Evolutionary conservation across 2,888 invertebrate species (phyloP).

Genomic region (Morinoia aosen): DNA sequence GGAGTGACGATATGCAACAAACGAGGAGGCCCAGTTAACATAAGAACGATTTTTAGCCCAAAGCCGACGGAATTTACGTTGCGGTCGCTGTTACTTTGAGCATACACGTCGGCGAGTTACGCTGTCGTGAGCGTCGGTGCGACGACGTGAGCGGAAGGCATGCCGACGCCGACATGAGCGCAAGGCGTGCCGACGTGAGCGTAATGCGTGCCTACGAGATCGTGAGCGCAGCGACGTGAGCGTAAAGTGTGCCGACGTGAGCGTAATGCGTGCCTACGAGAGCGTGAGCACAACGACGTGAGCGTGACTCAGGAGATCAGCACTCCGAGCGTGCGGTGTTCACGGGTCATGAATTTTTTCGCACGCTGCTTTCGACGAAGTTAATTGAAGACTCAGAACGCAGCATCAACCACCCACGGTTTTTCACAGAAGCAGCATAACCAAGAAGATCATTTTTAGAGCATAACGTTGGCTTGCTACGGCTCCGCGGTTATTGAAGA

Average conservation of each 20-base stretch:
- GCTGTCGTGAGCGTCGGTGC: neutral
- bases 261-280: neutral
- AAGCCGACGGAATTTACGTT: neutral
- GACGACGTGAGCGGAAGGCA: neutral
- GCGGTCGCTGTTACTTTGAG: neutral
- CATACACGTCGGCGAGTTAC: neutral
- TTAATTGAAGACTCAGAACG: neutral
- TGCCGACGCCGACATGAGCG: neutral
- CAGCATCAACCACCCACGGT: neutral
- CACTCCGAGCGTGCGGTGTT: neutral
- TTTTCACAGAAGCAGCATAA: neutral
- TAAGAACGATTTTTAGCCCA: neutral
- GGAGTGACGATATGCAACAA: neutral
- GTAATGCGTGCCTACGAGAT: neutral
- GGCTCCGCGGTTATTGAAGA: too few relatives aligned
- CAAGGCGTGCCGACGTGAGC: neutral
- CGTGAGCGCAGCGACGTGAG: neutral
- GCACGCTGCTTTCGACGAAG: neutral
- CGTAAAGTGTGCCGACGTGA: neutral
- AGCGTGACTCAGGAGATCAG: neutral
- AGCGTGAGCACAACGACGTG: neutral
- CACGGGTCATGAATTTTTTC: conserved; percentile 9
- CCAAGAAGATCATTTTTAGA: too few relatives aligned
- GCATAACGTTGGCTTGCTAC: too few relatives aligned
- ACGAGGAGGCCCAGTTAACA: neutral